A percentile compares a stretch with the other conserved stretches of the same genome.
Conservation (phyloP, 2,113 vertebrate species). For the Platysteira castanea region DNA sequence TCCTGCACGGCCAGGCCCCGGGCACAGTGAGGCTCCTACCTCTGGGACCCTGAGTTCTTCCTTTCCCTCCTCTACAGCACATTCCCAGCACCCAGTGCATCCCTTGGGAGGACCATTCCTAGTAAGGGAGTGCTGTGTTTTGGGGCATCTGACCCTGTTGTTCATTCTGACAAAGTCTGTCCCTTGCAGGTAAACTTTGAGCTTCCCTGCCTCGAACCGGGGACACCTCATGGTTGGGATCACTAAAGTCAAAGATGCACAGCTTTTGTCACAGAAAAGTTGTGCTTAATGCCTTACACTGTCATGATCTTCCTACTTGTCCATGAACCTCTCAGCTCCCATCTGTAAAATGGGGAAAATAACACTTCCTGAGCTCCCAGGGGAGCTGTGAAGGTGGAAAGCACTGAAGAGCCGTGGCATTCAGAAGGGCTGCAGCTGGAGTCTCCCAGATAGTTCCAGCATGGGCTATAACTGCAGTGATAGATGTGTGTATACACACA, state of each 20-base stretch:
- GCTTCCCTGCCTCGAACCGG: background rate
- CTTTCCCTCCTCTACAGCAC: background rate
- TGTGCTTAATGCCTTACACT: background rate
- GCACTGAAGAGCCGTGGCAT: constrained; percentile 3
- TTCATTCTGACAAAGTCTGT: background rate
- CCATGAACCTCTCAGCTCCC: background rate
- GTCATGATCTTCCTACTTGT: background rate
- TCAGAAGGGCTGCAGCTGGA: constrained; percentile 37
- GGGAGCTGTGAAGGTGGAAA: constrained; percentile 10
- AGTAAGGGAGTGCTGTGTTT: background rate
- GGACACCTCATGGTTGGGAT: background rate
- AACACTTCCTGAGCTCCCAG: background rate
- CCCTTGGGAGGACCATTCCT: background rate
- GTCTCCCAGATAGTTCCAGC: background rate
- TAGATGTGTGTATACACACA: background rate
- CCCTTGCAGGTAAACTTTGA: background rate
- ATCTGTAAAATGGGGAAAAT: constrained; percentile 9
- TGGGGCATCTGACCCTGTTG: background rate
- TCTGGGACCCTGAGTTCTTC: background rate
- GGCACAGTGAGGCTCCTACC: background rate
- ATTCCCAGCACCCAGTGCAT: background rate
- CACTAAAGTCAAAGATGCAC: background rate
- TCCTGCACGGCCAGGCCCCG: fast-evolving
- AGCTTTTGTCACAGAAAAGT: background rate
- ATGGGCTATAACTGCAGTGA: background rate